These are phyloP conservation scores for Thereuonema tuberculata DNA, from an alignment of 1,140 invertebrate genomes.

Conservation along the genomic window DNA sequence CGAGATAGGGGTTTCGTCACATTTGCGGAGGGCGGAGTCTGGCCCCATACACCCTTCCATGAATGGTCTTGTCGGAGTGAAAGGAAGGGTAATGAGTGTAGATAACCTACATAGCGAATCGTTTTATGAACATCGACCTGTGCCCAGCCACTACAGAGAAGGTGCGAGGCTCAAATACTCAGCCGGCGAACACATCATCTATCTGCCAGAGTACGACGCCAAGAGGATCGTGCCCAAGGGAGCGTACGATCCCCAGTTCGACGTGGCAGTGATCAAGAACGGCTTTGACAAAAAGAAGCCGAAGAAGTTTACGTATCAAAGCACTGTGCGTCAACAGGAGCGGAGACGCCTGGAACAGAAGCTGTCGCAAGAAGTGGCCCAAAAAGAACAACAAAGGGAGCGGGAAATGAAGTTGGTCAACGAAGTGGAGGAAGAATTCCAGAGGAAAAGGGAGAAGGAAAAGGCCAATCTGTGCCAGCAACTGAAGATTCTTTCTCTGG, in stretches of 20 bases:
- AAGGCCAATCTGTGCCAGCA: constrained; percentile 59
- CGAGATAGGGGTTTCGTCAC: not conserved
- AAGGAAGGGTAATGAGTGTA: not conserved
- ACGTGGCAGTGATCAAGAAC: not conserved
- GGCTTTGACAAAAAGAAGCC: constrained; percentile 23
- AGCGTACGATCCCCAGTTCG: constrained; percentile 9
- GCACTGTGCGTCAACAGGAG: constrained; percentile 60
- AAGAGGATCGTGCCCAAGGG: constrained; percentile 17
- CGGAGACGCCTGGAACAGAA: constrained; percentile 54
- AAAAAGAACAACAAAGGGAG: constrained; percentile 54
- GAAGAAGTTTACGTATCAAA: constrained; percentile 65
- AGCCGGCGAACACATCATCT: constrained; percentile 44
- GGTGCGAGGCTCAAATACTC: constrained; percentile 12
- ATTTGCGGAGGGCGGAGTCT: not conserved
- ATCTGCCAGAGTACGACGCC: constrained; percentile 50
- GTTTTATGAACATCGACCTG: constrained; percentile 1
- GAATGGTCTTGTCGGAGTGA: not conserved
- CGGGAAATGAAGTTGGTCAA: constrained; percentile 40
- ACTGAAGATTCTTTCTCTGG: constrained; percentile 46
- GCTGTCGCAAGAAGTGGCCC: constrained; percentile 54
- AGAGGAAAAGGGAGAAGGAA: constrained; percentile 53
- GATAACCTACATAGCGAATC: not conserved
- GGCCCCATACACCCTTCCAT: not conserved
- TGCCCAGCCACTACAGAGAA: not conserved
- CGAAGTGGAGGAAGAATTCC: constrained; percentile 41